Evolutionary conservation across 2,797 vertebrate genomes (phyloP).

Genomic region (Molothrus ater): DNA sequence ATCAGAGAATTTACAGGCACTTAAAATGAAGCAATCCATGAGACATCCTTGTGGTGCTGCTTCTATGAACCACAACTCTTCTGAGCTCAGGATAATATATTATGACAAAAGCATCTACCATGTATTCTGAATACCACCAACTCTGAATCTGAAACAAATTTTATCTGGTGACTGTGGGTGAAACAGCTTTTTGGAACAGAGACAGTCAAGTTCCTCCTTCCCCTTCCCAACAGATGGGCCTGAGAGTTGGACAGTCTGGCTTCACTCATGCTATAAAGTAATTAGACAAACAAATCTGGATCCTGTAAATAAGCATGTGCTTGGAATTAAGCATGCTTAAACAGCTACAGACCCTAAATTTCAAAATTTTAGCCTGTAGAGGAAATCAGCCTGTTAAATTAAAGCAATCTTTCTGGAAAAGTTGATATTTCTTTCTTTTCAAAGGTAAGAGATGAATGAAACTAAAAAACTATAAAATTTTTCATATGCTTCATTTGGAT

Average conservation of each 20-base stretch:
- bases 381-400: not conserved
- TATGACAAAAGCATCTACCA: not conserved
- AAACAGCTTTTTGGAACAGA: constrained; percentile 38
- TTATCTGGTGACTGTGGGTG: not conserved
- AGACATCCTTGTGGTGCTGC: not conserved
- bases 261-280: constrained; percentile 44
- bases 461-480: not conserved
- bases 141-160: not conserved
- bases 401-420: not conserved
- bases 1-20: not conserved
- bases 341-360: constrained; percentile 3
- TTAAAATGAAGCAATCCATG: not conserved
- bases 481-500: not conserved
- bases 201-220: not conserved
- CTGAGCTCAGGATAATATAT: not conserved
- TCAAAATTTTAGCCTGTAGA: not conserved
- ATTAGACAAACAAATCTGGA: constrained; percentile 67
- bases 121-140: not conserved
- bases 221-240: constrained; percentile 39
- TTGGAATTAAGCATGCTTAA: constrained; percentile 32
- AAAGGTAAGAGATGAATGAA: not conserved
- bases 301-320: constrained; percentile 49
- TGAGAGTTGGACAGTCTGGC: constrained; percentile 39
- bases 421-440: not conserved
- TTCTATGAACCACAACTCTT: not conserved